These are phyloP conservation scores for Paramisgurnus dabryanus DNA, from an alignment of 2,113 vertebrate species.

Conservation along the genomic window DNA sequence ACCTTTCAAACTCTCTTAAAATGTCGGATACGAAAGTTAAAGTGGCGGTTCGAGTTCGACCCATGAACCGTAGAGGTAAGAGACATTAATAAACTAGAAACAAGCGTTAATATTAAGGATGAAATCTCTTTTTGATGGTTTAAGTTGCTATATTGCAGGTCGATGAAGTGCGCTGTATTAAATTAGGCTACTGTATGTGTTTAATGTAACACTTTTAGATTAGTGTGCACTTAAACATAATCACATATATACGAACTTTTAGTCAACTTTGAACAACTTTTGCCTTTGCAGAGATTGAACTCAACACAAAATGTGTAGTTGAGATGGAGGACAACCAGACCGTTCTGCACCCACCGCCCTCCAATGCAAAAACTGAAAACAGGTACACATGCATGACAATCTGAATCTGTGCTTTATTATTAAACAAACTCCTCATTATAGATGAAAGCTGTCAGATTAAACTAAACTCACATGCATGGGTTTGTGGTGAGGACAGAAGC, in stretches of 20 bases:
- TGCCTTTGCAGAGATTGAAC: constrained; percentile 86
- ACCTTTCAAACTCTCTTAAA: constrained; percentile 71
- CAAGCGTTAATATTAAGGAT: not conserved
- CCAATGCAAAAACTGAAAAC: constrained; percentile 87
- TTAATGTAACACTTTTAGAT: not conserved
- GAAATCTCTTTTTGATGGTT: constrained; percentile 1
- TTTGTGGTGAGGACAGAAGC: not conserved
- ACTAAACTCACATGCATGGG: not conserved
- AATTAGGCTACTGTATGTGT: no score
- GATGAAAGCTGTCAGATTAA: not conserved
- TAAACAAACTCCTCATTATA: not conserved
- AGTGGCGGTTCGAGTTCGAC: constrained; percentile 95
- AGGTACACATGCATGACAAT: constrained; percentile 68
- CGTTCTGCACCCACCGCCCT: constrained; percentile 89
- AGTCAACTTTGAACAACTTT: constrained; percentile 52
- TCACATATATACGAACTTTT: constrained; percentile 29
- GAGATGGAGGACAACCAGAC: constrained; percentile 99
- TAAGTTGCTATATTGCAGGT: constrained; percentile 12
- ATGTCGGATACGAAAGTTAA: constrained; percentile 98
- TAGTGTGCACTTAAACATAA: not conserved
- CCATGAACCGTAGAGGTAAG: constrained; percentile 95
- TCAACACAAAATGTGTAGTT: constrained; percentile 97
- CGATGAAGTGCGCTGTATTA: not conserved
- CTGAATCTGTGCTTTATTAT: not conserved
- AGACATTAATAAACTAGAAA: not conserved